Evolutionary conservation across 2,888 invertebrate genomes (phyloP).

Genomic region (Patella depressa): DNA sequence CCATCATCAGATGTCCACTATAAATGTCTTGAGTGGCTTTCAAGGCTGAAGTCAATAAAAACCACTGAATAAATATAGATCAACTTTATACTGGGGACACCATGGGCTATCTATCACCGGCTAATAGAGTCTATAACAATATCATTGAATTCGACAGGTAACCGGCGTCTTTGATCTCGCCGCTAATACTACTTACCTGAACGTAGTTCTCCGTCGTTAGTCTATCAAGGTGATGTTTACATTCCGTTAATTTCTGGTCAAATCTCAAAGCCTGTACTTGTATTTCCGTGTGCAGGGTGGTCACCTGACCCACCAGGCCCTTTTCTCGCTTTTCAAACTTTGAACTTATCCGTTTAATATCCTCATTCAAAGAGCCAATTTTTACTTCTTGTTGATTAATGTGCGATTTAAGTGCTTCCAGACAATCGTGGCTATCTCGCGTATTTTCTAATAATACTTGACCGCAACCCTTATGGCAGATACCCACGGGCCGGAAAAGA

Average conservation of each 20-base stretch:
- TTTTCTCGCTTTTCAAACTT: slow-evolving; percentile 48
- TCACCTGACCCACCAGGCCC: slow-evolving; percentile 46
- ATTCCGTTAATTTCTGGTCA: slow-evolving; percentile 41
- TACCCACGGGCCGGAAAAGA: slow-evolving; percentile 48
- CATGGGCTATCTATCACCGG: neutral
- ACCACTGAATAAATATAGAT: too few species aligned
- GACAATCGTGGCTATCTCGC: slow-evolving; percentile 47
- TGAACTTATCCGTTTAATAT: slow-evolving; percentile 38
- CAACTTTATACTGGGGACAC: neutral
- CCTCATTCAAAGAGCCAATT: slow-evolving; percentile 43
- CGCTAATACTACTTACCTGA: neutral
- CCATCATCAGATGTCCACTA: too few species aligned
- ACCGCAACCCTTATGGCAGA: slow-evolving; percentile 56
- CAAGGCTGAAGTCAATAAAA: too few species aligned
- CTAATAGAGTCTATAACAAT: neutral
- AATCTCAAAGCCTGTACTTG: slow-evolving; percentile 49
- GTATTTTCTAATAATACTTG: slow-evolving; percentile 41
- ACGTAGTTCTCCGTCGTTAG: neutral
- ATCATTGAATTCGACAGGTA: neutral
- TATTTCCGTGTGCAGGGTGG: slow-evolving; percentile 46
- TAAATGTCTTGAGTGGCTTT: too few species aligned
- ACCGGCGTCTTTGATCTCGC: neutral
- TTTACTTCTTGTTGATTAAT: slow-evolving; percentile 46
- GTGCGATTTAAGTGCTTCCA: slow-evolving; percentile 44
- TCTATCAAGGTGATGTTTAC: neutral